A percentile compares a stretch with the other conserved stretches of the same genome.
Conservation (phyloP, 2,888 invertebrate species). For the Drosophila formosana region DNA sequence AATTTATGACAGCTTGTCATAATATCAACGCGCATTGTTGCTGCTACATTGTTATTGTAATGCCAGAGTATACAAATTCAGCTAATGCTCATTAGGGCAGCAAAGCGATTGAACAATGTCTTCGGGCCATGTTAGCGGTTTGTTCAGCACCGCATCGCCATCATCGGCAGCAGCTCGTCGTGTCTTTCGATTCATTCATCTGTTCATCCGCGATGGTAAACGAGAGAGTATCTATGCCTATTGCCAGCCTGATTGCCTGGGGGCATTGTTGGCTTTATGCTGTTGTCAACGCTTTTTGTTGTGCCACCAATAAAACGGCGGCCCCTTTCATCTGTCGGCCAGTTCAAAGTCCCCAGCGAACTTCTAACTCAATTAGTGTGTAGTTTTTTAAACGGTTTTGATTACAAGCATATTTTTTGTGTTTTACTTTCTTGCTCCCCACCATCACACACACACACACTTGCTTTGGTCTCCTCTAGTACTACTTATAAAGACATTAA, state of each 20-base stretch:
- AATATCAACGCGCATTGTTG: constrained; percentile 63
- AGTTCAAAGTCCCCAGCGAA: constrained; percentile 71
- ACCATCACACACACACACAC: neutral
- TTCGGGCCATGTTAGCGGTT: constrained; percentile 79
- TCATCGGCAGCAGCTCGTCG: constrained; percentile 23
- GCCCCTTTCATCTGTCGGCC: constrained; percentile 70
- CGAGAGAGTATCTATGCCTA: constrained; percentile 8
- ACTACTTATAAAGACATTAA: constrained; percentile 80
- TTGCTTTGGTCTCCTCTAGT: neutral
- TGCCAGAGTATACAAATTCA: constrained; percentile 43
- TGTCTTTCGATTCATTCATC: constrained; percentile 42
- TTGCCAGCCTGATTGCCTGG: constrained; percentile 46
- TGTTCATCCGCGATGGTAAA: neutral
- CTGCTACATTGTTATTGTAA: constrained; percentile 42
- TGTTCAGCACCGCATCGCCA: constrained; percentile 57
- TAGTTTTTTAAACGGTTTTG: constrained; percentile 81
- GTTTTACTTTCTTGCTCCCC: constrained; percentile 36
- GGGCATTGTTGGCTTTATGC: constrained; percentile 80
- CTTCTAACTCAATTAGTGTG: constrained; percentile 81
- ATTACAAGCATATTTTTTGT: constrained; percentile 75
- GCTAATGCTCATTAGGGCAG: constrained; percentile 71
- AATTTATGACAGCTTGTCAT: constrained; percentile 82
- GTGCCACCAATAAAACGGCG: constrained; percentile 77
- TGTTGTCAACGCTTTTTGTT: constrained; percentile 82
- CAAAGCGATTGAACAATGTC: constrained; percentile 70